phyloP scores from a whole-genome alignment of 2,113 vertebrate genomes.

The Uropsilus gracilis region DNA sequence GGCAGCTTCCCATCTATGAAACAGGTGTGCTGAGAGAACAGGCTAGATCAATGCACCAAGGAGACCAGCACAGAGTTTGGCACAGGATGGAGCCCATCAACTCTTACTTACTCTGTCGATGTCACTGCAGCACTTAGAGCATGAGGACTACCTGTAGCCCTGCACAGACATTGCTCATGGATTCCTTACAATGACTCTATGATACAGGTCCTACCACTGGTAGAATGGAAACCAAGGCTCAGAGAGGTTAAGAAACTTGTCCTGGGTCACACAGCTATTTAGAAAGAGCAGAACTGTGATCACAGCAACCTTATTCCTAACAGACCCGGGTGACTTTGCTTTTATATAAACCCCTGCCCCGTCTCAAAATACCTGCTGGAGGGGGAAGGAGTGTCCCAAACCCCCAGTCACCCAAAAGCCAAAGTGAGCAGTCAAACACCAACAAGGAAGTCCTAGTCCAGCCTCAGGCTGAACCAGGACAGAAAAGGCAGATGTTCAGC shows the following conservation, averaged over 20 bases:
- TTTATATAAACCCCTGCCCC: not conserved
- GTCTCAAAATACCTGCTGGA: not conserved
- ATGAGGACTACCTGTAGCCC: not conserved
- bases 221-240: not conserved
- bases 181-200: not conserved
- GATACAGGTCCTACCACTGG: not conserved
- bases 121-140: accelerated
- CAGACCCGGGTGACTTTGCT: not conserved
- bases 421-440: not conserved
- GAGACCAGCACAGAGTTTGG: not conserved
- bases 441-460: not conserved
- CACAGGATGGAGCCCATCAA: no score
- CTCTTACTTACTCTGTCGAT: not conserved
- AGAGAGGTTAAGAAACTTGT: not conserved
- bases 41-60: not conserved
- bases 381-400: no score
- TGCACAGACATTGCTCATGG: not conserved
- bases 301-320: not conserved
- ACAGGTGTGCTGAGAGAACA: not conserved
- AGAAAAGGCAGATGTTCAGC: accelerated
- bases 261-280: not conserved
- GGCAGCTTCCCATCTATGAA: not conserved
- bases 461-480: no score
- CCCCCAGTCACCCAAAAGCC: not conserved
- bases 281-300: not conserved